Evolutionary conservation across 2,113 vertebrate genomes (phyloP), one percentile per base, ranked within the genome.

Genomic region (Maccullochella peelii): DNA sequence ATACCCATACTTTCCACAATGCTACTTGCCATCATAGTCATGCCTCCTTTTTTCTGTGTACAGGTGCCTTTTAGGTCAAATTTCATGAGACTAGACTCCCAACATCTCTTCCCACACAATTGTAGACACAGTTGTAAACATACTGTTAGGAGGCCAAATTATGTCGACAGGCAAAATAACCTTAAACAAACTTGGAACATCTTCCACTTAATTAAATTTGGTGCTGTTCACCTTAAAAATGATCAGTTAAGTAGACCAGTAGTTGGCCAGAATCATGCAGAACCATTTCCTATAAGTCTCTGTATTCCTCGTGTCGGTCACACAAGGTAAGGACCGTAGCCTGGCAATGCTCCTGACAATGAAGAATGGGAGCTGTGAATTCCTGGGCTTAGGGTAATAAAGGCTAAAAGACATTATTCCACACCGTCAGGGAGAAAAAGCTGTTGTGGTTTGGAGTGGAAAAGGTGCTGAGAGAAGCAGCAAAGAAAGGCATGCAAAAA

Each of bases 371-470:
- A 63, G 52, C 63, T 47, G 49, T 57, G 55, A 80, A 52, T 47
- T 52, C 62, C 77, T 75, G 11, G 68, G 77, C 30, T 47, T 8
- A 15, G n/a, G 54, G 27, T 68, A 81, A 79, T 68, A 49, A 73
- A 79, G 21, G 59, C 66, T 68, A 61, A 84, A 81, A 59, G 65
- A 65, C 62, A 27, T 50, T 63, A 83, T 86, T 89, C 30, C 59
- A 81, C 70, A 25, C 20, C 8, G 30, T 89, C 58, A 75, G 78
- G 54, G 69, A 42, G 18, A 68, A 62, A 83, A 73, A 21, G 54
- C 66, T 15, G 42, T 57, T 59, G 67, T 49, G 70, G 71, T 83
- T 86, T 66, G 18, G 54, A 78, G 69, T 15, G 40, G 40, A 42
- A 40, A 79, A 69, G n/a, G 55, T 79, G 75, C 65, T 80, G 67